A percentile compares a stretch with the other conserved stretches of the same genome.
phyloP scores from a whole-genome alignment of 2,888 invertebrate species.

The Conchocele bisecta region DNA sequence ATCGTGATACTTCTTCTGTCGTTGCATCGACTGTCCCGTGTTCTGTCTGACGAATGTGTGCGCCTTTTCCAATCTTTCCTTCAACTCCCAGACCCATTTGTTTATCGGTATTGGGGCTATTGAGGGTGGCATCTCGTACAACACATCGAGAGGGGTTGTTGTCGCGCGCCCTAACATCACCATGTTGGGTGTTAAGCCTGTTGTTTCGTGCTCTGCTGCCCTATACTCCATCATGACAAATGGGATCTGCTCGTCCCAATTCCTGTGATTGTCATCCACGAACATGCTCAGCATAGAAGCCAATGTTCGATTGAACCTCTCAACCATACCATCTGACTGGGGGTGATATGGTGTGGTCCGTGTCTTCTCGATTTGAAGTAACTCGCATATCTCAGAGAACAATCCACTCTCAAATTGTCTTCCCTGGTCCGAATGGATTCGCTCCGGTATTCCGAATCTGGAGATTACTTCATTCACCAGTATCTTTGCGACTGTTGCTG shows the following conservation, averaged over 20 bases:
- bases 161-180: slow-evolving; percentile 22
- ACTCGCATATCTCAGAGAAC: slow-evolving; percentile 15
- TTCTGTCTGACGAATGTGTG: background rate
- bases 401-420: slow-evolving; percentile 15
- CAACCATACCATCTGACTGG: slow-evolving; percentile 27
- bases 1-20: slow-evolving; percentile 23
- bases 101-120: background rate
- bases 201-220: slow-evolving; percentile 14
- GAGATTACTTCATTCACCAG: slow-evolving; percentile 24
- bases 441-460: slow-evolving; percentile 13
- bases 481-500: slow-evolving; percentile 20
- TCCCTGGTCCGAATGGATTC: slow-evolving; percentile 24
- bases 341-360: too few species aligned
- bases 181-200: slow-evolving; percentile 21
- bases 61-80: slow-evolving; percentile 18
- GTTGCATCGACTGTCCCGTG: background rate
- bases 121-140: slow-evolving; percentile 12
- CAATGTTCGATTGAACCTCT: slow-evolving; percentile 23
- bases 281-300: slow-evolving; percentile 22
- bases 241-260: slow-evolving; percentile 15
- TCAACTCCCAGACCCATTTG: slow-evolving; percentile 5
- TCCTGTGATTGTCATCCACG: slow-evolving; percentile 19
- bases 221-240: slow-evolving; percentile 29
- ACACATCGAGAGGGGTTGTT: slow-evolving; percentile 18
- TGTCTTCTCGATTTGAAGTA: too few species aligned